These are phyloP conservation scores for Lasiommata megera DNA, from an alignment of 2,888 invertebrate genomes.

Conservation along the genomic window DNA sequence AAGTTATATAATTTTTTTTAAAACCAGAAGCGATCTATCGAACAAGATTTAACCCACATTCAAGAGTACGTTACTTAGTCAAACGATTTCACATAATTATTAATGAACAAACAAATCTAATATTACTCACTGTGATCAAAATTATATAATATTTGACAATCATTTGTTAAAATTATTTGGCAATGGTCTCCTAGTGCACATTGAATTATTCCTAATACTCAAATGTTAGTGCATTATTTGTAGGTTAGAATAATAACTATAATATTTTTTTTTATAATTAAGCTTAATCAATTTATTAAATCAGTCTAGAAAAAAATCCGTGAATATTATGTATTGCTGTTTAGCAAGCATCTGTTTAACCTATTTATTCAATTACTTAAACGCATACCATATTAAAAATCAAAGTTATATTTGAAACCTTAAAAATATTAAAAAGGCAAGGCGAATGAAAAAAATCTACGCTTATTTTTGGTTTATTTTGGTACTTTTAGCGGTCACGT, in stretches of 20 bases:
- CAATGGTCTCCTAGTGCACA: not conserved
- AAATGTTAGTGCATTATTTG: not conserved
- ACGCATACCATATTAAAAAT: not conserved
- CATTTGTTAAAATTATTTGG: not conserved
- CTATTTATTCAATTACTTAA: not conserved
- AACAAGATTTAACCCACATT: too few species aligned
- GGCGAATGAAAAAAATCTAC: conserved; percentile 26
- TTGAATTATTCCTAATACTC: not conserved
- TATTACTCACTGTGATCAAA: not conserved
- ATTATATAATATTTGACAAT: not conserved
- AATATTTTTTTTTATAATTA: not conserved
- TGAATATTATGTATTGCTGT: too few species aligned
- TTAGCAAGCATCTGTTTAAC: too few species aligned
- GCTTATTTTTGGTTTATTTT: conserved; percentile 35
- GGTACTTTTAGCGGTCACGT: conserved; percentile 24
- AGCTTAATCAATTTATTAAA: not conserved
- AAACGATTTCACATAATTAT: not conserved
- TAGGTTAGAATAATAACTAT: not conserved
- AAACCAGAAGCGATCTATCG: not conserved
- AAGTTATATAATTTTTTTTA: not conserved
- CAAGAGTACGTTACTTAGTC: too few species aligned
- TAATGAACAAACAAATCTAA: not conserved
- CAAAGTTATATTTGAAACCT: not conserved
- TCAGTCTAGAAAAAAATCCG: not conserved
- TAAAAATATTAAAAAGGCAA: conserved; percentile 12